Conservation (phyloP, 1,140 invertebrate species). For the Ylistrum balloti region DNA sequence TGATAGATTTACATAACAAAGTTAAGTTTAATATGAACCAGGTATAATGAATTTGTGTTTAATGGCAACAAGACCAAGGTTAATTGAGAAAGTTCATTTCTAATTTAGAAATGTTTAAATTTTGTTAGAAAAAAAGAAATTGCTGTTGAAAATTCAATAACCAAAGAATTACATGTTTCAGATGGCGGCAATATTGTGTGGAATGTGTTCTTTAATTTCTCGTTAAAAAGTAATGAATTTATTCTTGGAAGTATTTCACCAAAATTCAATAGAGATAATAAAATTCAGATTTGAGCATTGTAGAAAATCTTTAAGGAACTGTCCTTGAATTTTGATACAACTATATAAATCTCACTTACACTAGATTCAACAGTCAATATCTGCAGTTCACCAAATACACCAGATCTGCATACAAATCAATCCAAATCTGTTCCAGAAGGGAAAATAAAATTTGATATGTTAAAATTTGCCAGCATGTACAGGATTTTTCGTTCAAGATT, state of each 20-base stretch:
- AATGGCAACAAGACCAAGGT: neutral
- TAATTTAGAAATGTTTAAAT: neutral
- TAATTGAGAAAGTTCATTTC: neutral
- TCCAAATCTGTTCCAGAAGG: too few relatives aligned
- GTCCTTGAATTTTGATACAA: neutral
- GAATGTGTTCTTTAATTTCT: constrained; percentile 18
- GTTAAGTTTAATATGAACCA: neutral
- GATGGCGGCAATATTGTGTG: neutral
- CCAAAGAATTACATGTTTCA: neutral
- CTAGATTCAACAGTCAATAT: too few relatives aligned
- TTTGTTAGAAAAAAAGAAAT: neutral
- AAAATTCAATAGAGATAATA: constrained; percentile 28
- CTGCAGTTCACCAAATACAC: too few relatives aligned
- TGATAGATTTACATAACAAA: neutral
- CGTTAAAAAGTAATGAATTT: neutral
- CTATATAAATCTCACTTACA: neutral
- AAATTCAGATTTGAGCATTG: neutral
- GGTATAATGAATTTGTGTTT: neutral
- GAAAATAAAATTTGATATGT: too few relatives aligned
- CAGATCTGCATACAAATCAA: too few relatives aligned
- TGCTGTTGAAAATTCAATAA: constrained; percentile 3
- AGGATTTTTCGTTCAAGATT: too few relatives aligned
- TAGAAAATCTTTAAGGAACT: neutral
- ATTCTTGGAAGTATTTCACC: neutral
- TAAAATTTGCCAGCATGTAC: too few relatives aligned